phyloP scores from a whole-genome alignment of 2,888 invertebrate genomes.

The Ligdia adustata region DNA sequence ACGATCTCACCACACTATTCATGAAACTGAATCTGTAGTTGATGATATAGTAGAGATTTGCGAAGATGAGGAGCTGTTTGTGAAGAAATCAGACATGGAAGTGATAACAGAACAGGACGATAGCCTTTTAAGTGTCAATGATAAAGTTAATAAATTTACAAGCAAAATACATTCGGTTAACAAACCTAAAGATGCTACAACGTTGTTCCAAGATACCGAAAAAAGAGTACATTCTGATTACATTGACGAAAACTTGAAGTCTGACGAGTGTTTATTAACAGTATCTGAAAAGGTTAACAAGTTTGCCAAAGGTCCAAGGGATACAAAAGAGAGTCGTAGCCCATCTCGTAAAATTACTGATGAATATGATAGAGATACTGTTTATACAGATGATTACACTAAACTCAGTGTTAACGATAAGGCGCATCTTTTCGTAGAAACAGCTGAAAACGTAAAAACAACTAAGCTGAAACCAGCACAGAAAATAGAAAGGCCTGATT shows the following conservation, averaged over 20 bases:
- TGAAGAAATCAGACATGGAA: constrained; percentile 60
- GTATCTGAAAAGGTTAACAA: constrained; percentile 88
- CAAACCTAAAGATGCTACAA: constrained; percentile 56
- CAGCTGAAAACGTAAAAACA: constrained; percentile 82
- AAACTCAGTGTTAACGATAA: constrained; percentile 86
- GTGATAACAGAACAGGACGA: constrained; percentile 73
- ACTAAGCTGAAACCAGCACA: constrained; percentile 63
- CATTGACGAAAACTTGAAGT: constrained; percentile 74
- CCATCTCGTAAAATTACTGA: constrained; percentile 70
- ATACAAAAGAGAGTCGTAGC: constrained; percentile 65
- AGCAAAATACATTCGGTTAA: constrained; percentile 63
- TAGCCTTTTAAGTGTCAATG: constrained; percentile 81
- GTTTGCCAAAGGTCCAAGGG: constrained; percentile 80
- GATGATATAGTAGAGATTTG: constrained; percentile 83
- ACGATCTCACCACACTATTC: constrained; percentile 69
- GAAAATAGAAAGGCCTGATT: constrained; percentile 76
- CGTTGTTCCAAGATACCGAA: constrained; percentile 62
- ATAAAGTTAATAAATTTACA: constrained; percentile 81
- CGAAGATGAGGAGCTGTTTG: constrained; percentile 78
- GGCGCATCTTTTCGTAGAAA: constrained; percentile 85
- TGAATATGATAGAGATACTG: constrained; percentile 81
- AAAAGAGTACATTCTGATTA: constrained; percentile 76
- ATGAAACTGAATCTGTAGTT: constrained; percentile 85
- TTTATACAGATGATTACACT: constrained; percentile 76
- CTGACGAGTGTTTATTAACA: constrained; percentile 86